Evolutionary conservation across 2,113 vertebrate genomes (phyloP).

Genomic region (Calyptommatus sinebrachiatus): DNA sequence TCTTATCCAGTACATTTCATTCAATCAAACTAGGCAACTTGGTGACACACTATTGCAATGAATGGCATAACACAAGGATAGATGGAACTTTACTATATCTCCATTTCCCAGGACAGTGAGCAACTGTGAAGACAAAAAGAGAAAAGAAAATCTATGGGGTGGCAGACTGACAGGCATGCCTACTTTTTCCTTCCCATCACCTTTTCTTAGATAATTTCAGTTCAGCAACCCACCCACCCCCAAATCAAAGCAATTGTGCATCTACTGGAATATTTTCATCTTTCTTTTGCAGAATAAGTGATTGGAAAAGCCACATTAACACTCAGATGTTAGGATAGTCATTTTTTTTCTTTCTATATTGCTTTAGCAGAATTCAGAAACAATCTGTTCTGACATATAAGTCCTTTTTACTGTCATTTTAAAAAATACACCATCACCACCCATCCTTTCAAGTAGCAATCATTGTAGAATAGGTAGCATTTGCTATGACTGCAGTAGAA

Average conservation of each 20-base stretch:
- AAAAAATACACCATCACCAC: neutral
- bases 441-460: neutral
- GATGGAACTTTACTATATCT: too few species aligned
- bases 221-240: neutral
- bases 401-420: neutral
- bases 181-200: too few species aligned
- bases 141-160: too few species aligned
- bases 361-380: neutral
- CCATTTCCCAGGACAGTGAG: too few species aligned
- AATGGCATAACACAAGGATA: too few species aligned
- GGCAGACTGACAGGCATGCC: too few species aligned
- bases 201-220: neutral
- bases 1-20: too few species aligned
- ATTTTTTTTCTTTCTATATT: neutral
- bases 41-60: too few species aligned
- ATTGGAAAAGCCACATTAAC: neutral
- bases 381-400: neutral
- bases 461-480: neutral
- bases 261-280: neutral
- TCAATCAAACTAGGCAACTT: too few species aligned
- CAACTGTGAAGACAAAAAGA: too few species aligned
- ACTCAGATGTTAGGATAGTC: neutral
- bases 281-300: neutral
- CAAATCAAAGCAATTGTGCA: too few species aligned
- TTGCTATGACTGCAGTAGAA: neutral